Percentiles rank a stretch among this genome's conserved stretches.
These are phyloP conservation scores for Atherinosoma microstoma DNA, from an alignment of 2,797 vertebrate species.

Conservation along the genomic window DNA sequence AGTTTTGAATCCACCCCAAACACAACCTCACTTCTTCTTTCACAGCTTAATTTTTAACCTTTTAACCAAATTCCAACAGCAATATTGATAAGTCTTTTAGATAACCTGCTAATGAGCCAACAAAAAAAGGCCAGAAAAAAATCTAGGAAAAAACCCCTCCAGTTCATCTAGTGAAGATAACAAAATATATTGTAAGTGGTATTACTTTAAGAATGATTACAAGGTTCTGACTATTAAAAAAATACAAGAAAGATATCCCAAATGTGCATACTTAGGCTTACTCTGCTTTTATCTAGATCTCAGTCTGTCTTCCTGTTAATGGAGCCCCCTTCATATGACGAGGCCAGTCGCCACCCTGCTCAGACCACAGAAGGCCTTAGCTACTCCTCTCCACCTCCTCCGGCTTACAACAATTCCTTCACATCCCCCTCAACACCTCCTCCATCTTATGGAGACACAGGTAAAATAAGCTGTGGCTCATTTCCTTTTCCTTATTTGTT, in stretches of 20 bases:
- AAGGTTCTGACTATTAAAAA: no score
- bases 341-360: slow-evolving; percentile 41
- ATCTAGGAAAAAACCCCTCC: no score
- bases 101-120: neutral
- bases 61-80: neutral
- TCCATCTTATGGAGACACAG: slow-evolving; percentile 72
- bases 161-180: no score
- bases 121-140: no score
- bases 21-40: neutral
- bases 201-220: no score
- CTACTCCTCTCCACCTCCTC: slow-evolving; percentile 47
- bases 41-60: rapidly evolving
- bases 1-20: neutral
- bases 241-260: no score
- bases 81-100: neutral
- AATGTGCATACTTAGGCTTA: neutral
- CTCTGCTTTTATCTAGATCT: slow-evolving; percentile 1
- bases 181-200: neutral
- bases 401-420: slow-evolving; percentile 37
- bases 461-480: slow-evolving; percentile 25
- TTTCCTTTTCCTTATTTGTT: neutral
- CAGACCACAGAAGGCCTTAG: neutral
- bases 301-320: slow-evolving; percentile 28
- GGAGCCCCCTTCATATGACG: slow-evolving; percentile 75
- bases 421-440: slow-evolving; percentile 62